Base-by-base conservation (phyloP, 2,113 vertebrate genomes). In the Polypterus bichir region DNA sequence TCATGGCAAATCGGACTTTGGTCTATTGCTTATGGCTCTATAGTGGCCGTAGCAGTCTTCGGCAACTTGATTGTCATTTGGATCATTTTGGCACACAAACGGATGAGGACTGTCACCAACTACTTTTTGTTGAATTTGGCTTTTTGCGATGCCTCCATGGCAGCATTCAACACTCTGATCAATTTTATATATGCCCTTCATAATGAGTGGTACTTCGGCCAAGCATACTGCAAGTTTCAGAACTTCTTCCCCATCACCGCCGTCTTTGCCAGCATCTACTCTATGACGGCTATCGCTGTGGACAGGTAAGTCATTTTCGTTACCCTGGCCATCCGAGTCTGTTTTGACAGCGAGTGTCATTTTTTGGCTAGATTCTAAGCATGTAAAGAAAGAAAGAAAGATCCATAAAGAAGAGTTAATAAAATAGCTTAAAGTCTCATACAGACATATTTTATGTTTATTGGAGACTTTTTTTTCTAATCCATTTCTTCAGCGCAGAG, bases 221-320 rank as follows among this genome's bases (percentile, higher is more conserved):
- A 88, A 62, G 78, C 77, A 69, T 92, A 92, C 66, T 92, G 90
- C 62, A 87, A 85, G 68, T 92, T 92, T 77, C 90, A 92, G 76
- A 92, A 92, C 81, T 92, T 91, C 77, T 92, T 92, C 66, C 90
- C 90, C 1, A 90, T 92, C 64, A 84, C 89, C 0, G 86, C 90
- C 1, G 88, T 92, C 69, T 92, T 92, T 55, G 87, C 90, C 79
- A 90, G 90, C 80, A 92, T 92, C 77, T 92, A 91, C 75, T 92
- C 90, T 53, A 92, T 92, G 90, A 89, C 87, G 6, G 90, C 89
- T 0, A 92, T 92, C 46, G 85, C 90, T 2, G 83, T 89, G 67
- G 89, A 92, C 83, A 88, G 90, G 90, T 92, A 74, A 88, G 81
- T 10, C 60, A 61, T n/a, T 44, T 49, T 61, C 27, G 27, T 27